Base-by-base conservation (phyloP, 2,113 vertebrate genomes). In the Martes martes region DNA sequence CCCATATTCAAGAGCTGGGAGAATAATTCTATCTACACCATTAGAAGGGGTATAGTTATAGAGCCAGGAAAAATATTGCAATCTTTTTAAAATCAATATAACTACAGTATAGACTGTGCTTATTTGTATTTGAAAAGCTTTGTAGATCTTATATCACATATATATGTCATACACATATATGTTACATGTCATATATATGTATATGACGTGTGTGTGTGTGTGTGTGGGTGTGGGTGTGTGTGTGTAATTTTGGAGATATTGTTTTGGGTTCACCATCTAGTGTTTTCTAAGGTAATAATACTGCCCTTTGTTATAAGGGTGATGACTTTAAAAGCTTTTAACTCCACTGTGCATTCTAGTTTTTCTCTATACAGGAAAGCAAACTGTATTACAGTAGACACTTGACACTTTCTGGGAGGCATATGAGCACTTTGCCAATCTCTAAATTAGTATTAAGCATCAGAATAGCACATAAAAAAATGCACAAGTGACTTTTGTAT, bases 361-460 rank as follows among this genome's bases (percentile, higher is more conserved):
- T 6, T 85, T 36, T 92, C 76, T 79, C 26, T 78, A 81, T 50
- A 23, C 11, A 82, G 19, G 47, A 89, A 85, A 89, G 24, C 23
- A 52, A 85, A 31, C 18, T 86, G 28, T 23, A 42, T 92, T 82
- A 63, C 11, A 69, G 19, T 67, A 95, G 28, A 81, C 50, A 69
- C 65, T 71, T 95, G 93, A 94, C 55, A 89, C 81, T 92, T 92
- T 89, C 36, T 69, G 81, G 79, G 42, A 95, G 13, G 11, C 28
- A 26, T 47, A 31, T 80, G n/a, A 97, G 4, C 7, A 91, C 11
- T 55, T 74, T 92, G 19, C 13, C 61, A 88, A 61, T 76, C 42
- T 42, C 31, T 89, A 89, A 85, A 81, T 93, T 59, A 88, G 23
- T 45, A 79, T 83, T 45, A 79, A 87, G 45, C 39, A 65, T 65